Base-by-base conservation (phyloP, 2,888 invertebrate genomes). In the Archips crataeganus region DNA sequence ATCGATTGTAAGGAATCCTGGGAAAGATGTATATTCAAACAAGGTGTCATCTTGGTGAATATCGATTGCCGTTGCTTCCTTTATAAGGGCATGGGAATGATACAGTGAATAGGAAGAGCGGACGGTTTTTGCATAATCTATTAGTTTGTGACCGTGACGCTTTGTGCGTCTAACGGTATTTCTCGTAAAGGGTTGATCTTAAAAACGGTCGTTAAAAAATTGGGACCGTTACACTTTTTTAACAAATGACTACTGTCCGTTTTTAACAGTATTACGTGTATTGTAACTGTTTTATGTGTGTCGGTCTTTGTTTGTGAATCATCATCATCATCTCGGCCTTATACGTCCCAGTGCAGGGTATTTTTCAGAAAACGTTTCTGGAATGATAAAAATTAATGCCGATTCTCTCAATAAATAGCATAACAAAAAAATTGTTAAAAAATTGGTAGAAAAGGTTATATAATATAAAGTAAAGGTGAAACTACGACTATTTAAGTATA, bases 11-110 rank as follows among this genome's bases (percentile, higher is more conserved):
- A 80, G 82, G 86, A 85, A 83, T 85, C 87, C 93, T 94, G 94
- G 94, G 94, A 94, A 94, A 84, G 85, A 90, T 87, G 89, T 88
- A 93, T 94, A 94, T 94, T 94, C 94, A 94, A 94, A 94, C 93
- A 94, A 94, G 94, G 93, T 94, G 94, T 94, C 94, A 94, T 94
- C 94, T 90, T 86, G 88, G 87, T 92, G 94, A 93, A 94, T 94
- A 94, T 94, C 94, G 94, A 94, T 94, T 91, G 94, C 89, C 90
- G 90, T 88, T 87, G 87, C 86, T 82, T 87, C 88, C 86, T 89
- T 92, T 88, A 89, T 86, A 85, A 77, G 87, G 86, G 87, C 93
- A 87, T 94, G 94, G 94, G 94, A 94, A 94, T 91, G 92, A 91
- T 93, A 90, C 87, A 85, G 80, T 91, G 88, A 91, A 93, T 90